Evolutionary conservation across 2,113 vertebrate species (phyloP).

Genomic region (Notiomystis cincta): DNA sequence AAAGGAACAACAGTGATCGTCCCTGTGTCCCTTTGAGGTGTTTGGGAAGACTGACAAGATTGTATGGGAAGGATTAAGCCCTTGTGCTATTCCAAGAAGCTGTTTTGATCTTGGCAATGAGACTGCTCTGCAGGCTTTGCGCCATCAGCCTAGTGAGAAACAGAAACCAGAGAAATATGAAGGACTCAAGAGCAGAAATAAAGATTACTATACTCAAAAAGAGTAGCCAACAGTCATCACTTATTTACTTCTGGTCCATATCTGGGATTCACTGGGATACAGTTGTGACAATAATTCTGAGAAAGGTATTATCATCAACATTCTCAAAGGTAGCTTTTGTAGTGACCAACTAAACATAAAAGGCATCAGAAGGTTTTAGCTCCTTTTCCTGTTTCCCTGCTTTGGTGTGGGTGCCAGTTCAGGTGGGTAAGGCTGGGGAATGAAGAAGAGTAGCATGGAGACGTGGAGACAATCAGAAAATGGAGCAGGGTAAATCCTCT

Average conservation of each 20-base stretch:
- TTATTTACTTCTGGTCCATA: background rate
- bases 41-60: background rate
- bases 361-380: background rate
- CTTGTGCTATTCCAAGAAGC: background rate
- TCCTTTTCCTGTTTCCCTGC: background rate
- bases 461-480: background rate
- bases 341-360: background rate
- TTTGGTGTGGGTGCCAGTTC: background rate
- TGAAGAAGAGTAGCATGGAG: background rate
- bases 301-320: background rate
- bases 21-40: background rate
- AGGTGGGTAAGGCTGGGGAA: background rate
- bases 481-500: background rate
- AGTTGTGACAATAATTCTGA: background rate
- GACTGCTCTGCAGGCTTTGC: background rate
- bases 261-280: background rate
- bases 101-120: background rate
- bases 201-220: background rate
- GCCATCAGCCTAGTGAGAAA: background rate
- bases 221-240: background rate
- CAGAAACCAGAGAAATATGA: background rate
- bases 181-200: background rate
- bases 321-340: background rate
- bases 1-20: background rate
- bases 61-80: background rate